These are phyloP conservation scores for Leptogaster cylindrica DNA, from an alignment of 2,888 invertebrate species.

Conservation along the genomic window DNA sequence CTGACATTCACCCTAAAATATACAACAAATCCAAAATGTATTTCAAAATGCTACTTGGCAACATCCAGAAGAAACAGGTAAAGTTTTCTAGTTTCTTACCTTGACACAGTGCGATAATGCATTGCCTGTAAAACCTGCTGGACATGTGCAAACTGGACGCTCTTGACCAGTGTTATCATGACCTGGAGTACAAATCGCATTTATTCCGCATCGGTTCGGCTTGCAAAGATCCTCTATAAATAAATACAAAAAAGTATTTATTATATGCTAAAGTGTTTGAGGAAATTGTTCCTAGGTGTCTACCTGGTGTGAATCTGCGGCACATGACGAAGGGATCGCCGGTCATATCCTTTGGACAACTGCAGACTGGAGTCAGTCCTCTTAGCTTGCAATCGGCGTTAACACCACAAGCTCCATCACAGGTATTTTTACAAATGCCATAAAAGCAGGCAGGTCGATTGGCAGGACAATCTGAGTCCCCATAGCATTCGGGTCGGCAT, in stretches of 20 bases:
- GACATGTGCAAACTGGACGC: slow-evolving; percentile 85
- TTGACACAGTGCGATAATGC: slow-evolving; percentile 73
- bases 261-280: background rate
- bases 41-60: background rate
- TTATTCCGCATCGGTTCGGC: slow-evolving; percentile 84
- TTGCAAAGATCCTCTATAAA: slow-evolving; percentile 77
- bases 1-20: slow-evolving; percentile 75
- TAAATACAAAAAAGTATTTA: slow-evolving; percentile 7
- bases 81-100: slow-evolving; percentile 57
- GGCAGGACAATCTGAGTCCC: slow-evolving; percentile 79
- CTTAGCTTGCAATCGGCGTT: slow-evolving; percentile 81
- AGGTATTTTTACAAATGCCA: slow-evolving; percentile 83
- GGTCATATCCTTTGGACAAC: slow-evolving; percentile 85
- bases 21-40: slow-evolving; percentile 46
- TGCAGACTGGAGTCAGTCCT: slow-evolving; percentile 82
- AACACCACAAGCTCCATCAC: slow-evolving; percentile 79
- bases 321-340: slow-evolving; percentile 85
- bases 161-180: slow-evolving; percentile 81
- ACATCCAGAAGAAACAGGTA: background rate
- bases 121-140: slow-evolving; percentile 78
- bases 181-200: slow-evolving; percentile 75
- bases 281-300: slow-evolving; percentile 54
- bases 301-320: slow-evolving; percentile 80
- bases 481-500: slow-evolving; percentile 81
- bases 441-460: slow-evolving; percentile 80